These are phyloP conservation scores for Graptemys geographica DNA, from an alignment of 2,797 vertebrate genomes.

Conservation along the genomic window DNA sequence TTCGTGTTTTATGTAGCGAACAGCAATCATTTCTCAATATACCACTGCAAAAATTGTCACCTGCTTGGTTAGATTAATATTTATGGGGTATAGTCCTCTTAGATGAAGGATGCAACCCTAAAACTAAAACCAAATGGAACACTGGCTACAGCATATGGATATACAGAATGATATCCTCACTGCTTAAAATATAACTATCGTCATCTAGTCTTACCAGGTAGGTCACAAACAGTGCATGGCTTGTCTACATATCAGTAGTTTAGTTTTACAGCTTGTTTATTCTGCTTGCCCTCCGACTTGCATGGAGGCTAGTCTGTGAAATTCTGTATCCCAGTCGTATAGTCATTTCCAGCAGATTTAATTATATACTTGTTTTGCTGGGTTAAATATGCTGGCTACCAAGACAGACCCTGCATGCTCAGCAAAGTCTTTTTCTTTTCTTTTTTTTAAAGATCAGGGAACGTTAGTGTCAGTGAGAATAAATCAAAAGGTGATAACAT, in stretches of 20 bases:
- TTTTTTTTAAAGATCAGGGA: neutral
- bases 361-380: conserved; percentile 39
- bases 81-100: neutral
- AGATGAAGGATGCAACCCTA: neutral
- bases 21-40: neutral
- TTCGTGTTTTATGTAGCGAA: neutral
- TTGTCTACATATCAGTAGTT: neutral
- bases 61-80: conserved; percentile 9
- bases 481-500: conserved; percentile 59
- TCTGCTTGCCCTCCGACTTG: neutral
- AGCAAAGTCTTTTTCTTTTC: conserved; percentile 48
- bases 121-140: neutral
- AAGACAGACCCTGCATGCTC: neutral
- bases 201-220: neutral
- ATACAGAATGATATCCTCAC: neutral
- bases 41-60: neutral
- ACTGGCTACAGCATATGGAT: neutral
- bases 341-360: conserved; percentile 13
- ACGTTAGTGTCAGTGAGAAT: conserved; percentile 41
- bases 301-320: neutral
- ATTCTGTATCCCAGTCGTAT: neutral
- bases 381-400: conserved; percentile 22
- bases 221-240: neutral
- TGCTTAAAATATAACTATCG: neutral
- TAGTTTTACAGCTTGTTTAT: neutral